Percentiles rank a stretch among this genome's conserved stretches.
Evolutionary conservation across 2,113 vertebrate genomes (phyloP).

Genomic region (Prionailurus bengalensis): DNA sequence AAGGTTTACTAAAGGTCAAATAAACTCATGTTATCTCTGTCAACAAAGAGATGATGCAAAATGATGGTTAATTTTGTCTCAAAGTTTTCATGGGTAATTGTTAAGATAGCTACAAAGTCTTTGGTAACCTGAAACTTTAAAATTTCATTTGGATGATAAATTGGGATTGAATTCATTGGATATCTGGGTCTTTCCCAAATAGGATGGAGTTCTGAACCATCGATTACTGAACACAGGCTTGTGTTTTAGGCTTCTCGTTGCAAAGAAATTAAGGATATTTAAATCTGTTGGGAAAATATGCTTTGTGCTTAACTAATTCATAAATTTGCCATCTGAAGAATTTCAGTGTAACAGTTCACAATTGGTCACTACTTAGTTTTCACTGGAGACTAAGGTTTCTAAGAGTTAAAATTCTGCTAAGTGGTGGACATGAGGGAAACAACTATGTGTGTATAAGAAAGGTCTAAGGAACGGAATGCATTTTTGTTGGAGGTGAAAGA

Average conservation of each 20-base stretch:
- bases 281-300: background rate
- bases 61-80: background rate
- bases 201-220: background rate
- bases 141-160: background rate
- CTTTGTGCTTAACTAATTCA: background rate
- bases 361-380: background rate
- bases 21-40: background rate
- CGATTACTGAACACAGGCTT: background rate
- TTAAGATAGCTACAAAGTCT: background rate
- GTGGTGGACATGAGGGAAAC: background rate
- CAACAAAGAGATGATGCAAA: background rate
- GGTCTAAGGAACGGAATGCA: background rate
- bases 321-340: background rate
- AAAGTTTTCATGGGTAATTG: background rate
- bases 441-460: background rate
- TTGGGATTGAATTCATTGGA: background rate
- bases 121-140: background rate
- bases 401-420: background rate
- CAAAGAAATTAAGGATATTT: background rate
- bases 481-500: background rate
- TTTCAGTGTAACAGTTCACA: background rate
- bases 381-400: background rate
- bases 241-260: background rate
- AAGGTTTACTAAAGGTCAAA: background rate
- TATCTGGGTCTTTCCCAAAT: background rate